Conservation (phyloP, 2,797 vertebrate species). For the Harpagifer antarcticus region DNA sequence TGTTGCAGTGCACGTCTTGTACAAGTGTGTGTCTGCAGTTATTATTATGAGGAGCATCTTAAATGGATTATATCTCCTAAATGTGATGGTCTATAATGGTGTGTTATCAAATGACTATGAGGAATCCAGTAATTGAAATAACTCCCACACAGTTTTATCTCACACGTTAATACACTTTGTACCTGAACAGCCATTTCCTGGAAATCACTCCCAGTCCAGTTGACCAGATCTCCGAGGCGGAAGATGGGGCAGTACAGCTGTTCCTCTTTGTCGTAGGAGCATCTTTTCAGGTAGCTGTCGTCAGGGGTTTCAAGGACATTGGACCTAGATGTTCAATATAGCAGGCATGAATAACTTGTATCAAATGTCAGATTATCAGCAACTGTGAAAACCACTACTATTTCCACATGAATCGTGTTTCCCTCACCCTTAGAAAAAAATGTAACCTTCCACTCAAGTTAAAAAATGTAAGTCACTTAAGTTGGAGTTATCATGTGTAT, state of each 20-base stretch:
- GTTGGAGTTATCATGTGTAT: neutral
- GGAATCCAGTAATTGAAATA: conserved; percentile 14
- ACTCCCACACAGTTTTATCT: neutral
- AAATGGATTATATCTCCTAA: neutral
- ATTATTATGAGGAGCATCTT: neutral
- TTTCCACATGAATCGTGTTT: neutral
- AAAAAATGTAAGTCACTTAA: no score
- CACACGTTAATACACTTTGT: conserved; percentile 24
- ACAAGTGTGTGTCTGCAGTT: neutral
- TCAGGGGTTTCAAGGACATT: conserved; percentile 87
- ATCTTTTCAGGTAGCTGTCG: conserved; percentile 89
- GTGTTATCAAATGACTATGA: conserved; percentile 4
- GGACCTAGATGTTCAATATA: conserved; percentile 78
- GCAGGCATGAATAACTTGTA: neutral
- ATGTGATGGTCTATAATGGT: neutral
- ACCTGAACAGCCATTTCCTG: conserved; percentile 91
- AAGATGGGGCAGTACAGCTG: conserved; percentile 96
- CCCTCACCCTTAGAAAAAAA: neutral
- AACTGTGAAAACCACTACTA: neutral
- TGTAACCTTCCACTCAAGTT: neutral
- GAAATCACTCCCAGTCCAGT: conserved; percentile 87
- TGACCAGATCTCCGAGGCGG: conserved; percentile 87
- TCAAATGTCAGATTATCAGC: neutral
- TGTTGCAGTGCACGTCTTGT: neutral
- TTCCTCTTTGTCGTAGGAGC: conserved; percentile 82